Evolutionary conservation across 2,113 vertebrate species (phyloP), one percentile per base, ranked within the genome.

Genomic region (Spheniscus mendiculus): DNA sequence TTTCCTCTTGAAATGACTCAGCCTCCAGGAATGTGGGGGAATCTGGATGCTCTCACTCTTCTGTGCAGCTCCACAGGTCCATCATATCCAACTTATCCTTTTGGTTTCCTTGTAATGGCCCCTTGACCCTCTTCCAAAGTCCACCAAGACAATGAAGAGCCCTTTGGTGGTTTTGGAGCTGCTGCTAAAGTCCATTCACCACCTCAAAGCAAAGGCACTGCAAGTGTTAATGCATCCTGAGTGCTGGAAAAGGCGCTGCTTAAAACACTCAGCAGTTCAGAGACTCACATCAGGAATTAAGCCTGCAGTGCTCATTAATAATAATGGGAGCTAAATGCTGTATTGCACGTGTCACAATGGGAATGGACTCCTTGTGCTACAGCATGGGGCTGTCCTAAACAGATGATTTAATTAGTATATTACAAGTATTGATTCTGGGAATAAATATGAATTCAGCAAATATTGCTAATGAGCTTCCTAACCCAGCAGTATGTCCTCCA

Each of bases 251-350:
- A 95, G 45, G 36, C 34, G 10, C 18, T 2, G 6, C 53, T 93
- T 91, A 79, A 95, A 95, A 73, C 49, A 30, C 73, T 94, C 84
- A 87, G 70, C 91, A 93, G 81, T 87, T 93, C 89, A 87, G 92
- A 94, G 92, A 40, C 86, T 85, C 81, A 34, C 67, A 80, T 91
- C 70, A 87, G 91, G 91, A 97, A 96, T 91, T 94, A 90, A 95
- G 93, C 87, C 94, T 95, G 89, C 84, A 94, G 85, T 87, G 84
- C 82, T 96, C 87, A 96, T 95, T 96, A 97, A 95, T 97, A 96
- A 96, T 97, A 94, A 97, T 86, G 71, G 71, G n/a, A 95, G 52
- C 82, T 96, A 96, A 97, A 95, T 80, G 84, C 67, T 90, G 62
- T 77, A 83, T 80, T 94, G 93, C 89, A 80, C 44, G 74, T 80